Evolutionary conservation across 1,140 invertebrate genomes (phyloP), one percentile per base, ranked within the genome.

Genomic region (Nasonia vitripennis): DNA sequence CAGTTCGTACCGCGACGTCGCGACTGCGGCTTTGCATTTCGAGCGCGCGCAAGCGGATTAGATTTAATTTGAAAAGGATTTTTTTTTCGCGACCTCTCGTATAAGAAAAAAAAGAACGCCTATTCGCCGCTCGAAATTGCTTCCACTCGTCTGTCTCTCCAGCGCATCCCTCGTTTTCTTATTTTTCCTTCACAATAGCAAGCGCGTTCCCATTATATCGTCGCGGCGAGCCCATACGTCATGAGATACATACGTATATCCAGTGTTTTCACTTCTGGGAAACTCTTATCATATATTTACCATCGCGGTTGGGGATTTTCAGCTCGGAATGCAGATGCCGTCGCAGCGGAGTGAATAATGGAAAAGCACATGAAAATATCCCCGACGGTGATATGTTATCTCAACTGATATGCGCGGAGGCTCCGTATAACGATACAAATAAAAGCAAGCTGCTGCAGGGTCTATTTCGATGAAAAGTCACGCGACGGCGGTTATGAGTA

Each of bases 201-300:
- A 34, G 31, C 5, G 14, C 62, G 20, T n/a, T 45, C 1, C 41
- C 1, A 9, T 45, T 45, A 7, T 45, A 45, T 45, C 41, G 41
- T 45, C 1, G 14, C 20, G 6, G 6, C 5, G 20, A 2, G 55
- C 12, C 0, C 27, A 71, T 71, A 31, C 23, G 23, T 6, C 34
- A 37, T 3, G 12, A 10, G 12, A 71, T 11, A 3, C 31, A 71
- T 71, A 2, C 31, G 41, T 45, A 71, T 68, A 23, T 71, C 27
- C 14, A 34, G 70, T 71, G 31, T 71, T 71, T 71, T 71, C 68
- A 27, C 27, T 71, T 70, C 27, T 11, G 20, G n/a, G 17, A 3
- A 62, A 62, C 55, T 62, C 55, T 62, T n/a, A n/a, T 71, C 70
- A 31, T 31, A 31, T 31, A 71, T 71, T 71, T 71, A 71, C 70